These are phyloP conservation scores for Casuarius casuarius DNA, from an alignment of 2,113 vertebrate species.

Conservation along the genomic window DNA sequence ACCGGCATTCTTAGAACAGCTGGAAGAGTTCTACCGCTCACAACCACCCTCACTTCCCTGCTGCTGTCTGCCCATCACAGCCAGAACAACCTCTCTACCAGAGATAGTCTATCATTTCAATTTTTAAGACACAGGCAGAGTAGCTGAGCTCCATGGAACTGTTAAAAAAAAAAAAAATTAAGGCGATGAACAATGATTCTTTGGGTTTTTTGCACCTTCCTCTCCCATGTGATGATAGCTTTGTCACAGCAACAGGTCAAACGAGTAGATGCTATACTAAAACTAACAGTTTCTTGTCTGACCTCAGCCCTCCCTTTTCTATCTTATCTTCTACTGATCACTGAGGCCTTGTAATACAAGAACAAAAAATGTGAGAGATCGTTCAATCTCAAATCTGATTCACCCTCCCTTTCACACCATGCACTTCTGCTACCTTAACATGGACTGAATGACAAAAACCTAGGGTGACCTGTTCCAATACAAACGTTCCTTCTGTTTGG, in stretches of 20 bases:
- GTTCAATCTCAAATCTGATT: not conserved
- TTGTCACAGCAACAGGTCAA: not conserved
- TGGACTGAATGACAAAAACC: not conserved
- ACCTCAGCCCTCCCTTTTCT: not conserved
- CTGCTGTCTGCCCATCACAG: not conserved
- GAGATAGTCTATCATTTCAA: not conserved
- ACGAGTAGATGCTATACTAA: not conserved
- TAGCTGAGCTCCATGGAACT: not conserved
- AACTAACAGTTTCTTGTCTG: not conserved
- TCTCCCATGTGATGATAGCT: not conserved
- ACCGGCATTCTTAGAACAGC: not conserved
- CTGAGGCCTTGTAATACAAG: not conserved
- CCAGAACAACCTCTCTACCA: not conserved
- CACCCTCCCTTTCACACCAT: not conserved
- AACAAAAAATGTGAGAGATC: not conserved
- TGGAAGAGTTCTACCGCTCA: not conserved
- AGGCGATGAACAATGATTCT: not conserved
- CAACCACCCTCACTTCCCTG: not conserved
- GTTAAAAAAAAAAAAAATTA: too few relatives aligned
- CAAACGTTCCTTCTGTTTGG: conserved; percentile 36
- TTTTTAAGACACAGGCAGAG: not conserved
- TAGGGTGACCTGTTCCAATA: conserved; percentile 8
- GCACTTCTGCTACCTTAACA: not conserved
- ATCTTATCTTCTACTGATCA: not conserved
- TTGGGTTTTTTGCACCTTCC: not conserved